Conservation (phyloP, 2,113 vertebrate species). For the Benitochromis conjunctus region DNA sequence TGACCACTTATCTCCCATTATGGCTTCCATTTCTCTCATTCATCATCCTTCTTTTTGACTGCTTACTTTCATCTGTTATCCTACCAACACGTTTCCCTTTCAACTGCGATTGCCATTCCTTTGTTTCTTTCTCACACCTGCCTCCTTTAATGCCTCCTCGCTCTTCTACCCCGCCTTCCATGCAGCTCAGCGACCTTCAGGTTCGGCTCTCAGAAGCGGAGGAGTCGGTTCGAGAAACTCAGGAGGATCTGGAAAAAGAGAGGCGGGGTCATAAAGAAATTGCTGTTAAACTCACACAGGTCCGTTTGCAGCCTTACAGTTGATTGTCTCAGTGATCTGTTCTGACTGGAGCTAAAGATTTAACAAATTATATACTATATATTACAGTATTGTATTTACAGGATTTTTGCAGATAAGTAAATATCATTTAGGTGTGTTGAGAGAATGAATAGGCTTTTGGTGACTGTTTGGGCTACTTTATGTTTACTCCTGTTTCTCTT, state of each 20-base stretch:
- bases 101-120: background rate
- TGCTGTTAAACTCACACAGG: conserved; percentile 83
- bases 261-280: conserved; percentile 79
- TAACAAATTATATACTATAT: background rate
- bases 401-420: background rate
- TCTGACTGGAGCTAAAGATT: background rate
- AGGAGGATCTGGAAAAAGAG: conserved; percentile 83
- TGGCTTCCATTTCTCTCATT: background rate
- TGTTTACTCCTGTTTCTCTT: background rate
- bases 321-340: background rate
- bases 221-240: conserved; percentile 74
- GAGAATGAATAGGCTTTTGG: background rate
- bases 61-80: background rate
- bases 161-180: background rate
- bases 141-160: background rate
- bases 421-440: background rate
- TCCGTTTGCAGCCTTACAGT: conserved; percentile 46
- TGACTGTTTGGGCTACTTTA: background rate
- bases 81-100: background rate
- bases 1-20: background rate
- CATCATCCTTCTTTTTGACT: background rate
- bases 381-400: background rate
- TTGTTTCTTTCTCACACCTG: background rate
- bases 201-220: conserved; percentile 78
- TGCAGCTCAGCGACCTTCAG: conserved; percentile 80